Evolutionary conservation across 2,888 invertebrate species (phyloP), one percentile per base, ranked within the genome.

Genomic region (Timandra comae): DNA sequence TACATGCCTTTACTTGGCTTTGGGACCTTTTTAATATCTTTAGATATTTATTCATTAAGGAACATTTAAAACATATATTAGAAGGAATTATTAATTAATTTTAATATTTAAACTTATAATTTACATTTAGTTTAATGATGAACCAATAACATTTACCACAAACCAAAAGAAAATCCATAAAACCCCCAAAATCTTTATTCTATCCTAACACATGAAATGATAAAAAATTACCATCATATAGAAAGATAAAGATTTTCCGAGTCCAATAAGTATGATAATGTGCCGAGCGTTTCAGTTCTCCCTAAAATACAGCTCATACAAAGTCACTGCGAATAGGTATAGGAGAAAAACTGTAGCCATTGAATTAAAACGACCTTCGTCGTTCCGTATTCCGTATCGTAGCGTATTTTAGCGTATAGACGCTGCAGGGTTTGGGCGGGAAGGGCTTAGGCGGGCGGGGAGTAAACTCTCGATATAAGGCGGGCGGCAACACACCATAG

Each of bases 391-490:
- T 27, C 16, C 16, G 16, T 16, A 1, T 3, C 36, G 38, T 38
- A 41, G 35, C 40, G 45, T 43, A 46, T 38, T 43, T 37, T 35
- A 41, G 33, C 41, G 45, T 43, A 43, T 40, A 41, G 33, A 27
- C 38, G 45, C 41, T 43, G 35, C 41, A 37, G 31, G 34, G 35
- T 41, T 38, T 39, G 40, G 35, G 49, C 43, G 49, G 41, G 40
- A 42, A 38, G 40, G 38, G 35, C 25, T 30, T 12, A 37, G 43
- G 48, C 41, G 50, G 49, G 52, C 33, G 51, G 46, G 42, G 41
- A 39, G 35, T 41, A 42, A 34, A 19, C 30, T 24, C 33, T 30
- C 41, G 52, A 70, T 79, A 81, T 66, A 82, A 81, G 71, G 62
- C 68, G 57, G 47, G 63, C 65, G 75, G 39, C 37, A 28, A 27